phyloP scores from a whole-genome alignment of 1,140 invertebrate genomes.

The Magallana angulata region DNA sequence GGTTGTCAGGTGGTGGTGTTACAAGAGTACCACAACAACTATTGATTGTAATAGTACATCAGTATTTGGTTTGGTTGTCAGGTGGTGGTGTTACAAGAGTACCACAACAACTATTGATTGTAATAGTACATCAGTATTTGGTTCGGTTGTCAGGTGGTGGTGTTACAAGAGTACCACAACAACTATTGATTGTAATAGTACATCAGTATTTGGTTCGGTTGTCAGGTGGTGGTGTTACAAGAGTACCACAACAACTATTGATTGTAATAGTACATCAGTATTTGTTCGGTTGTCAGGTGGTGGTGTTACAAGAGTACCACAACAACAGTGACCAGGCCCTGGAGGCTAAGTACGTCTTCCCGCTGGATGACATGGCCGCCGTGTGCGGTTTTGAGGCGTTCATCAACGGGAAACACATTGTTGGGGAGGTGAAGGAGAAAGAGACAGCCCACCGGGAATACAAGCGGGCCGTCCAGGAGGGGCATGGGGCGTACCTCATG shows the following conservation, averaged over 20 bases:
- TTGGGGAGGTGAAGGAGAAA: constrained; percentile 81
- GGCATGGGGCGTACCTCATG: constrained; percentile 81
- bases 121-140: too few relatives aligned
- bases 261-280: too few relatives aligned
- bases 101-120: too few relatives aligned
- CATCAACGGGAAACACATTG: constrained; percentile 79
- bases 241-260: constrained; percentile 66
- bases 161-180: too few relatives aligned
- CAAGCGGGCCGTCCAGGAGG: constrained; percentile 79
- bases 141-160: too few relatives aligned
- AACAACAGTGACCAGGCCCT: constrained; percentile 73
- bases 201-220: too few relatives aligned
- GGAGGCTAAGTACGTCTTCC: constrained; percentile 80
- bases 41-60: too few relatives aligned
- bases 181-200: too few relatives aligned
- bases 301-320: constrained; percentile 76
- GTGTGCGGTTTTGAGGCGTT: constrained; percentile 80
- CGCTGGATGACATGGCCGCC: constrained; percentile 78
- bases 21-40: too few relatives aligned
- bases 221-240: constrained; percentile 77
- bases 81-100: too few relatives aligned
- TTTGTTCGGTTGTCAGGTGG: constrained; percentile 64
- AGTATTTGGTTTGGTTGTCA: too few relatives aligned
- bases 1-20: too few relatives aligned
- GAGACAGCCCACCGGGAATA: constrained; percentile 80